Evolutionary conservation across 2,113 vertebrate species (phyloP).

Genomic region (Cariama cristata): DNA sequence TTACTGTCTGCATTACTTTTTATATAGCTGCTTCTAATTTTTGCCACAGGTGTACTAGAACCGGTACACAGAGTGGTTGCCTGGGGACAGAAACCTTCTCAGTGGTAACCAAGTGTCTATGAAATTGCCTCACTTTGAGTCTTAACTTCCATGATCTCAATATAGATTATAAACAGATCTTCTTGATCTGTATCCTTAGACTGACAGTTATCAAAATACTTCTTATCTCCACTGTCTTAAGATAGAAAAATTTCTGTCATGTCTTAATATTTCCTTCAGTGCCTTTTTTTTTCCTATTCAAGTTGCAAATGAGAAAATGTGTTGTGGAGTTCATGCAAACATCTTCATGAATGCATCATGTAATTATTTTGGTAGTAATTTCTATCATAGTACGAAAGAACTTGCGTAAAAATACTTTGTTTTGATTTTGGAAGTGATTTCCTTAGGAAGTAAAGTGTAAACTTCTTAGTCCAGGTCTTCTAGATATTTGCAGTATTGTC

Average conservation of each 20-base stretch:
- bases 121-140: not conserved
- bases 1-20: not conserved
- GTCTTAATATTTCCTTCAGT: not conserved
- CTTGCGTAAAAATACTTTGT: not conserved
- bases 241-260: not conserved
- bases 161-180: not conserved
- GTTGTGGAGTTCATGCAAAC: not conserved
- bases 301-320: not conserved
- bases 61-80: not conserved
- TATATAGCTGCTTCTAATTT: not conserved
- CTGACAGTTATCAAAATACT: not conserved
- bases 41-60: not conserved
- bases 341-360: not conserved
- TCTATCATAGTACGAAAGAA: not conserved
- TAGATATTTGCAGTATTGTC: not conserved
- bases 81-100: not conserved
- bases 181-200: not conserved
- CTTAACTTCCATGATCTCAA: not conserved
- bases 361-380: not conserved
- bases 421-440: not conserved
- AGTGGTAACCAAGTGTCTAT: not conserved
- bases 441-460: not conserved
- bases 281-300: not conserved
- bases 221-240: not conserved
- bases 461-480: not conserved